Evolutionary conservation across 2,797 vertebrate genomes (phyloP).

Genomic region (Fundulus diaphanus): DNA sequence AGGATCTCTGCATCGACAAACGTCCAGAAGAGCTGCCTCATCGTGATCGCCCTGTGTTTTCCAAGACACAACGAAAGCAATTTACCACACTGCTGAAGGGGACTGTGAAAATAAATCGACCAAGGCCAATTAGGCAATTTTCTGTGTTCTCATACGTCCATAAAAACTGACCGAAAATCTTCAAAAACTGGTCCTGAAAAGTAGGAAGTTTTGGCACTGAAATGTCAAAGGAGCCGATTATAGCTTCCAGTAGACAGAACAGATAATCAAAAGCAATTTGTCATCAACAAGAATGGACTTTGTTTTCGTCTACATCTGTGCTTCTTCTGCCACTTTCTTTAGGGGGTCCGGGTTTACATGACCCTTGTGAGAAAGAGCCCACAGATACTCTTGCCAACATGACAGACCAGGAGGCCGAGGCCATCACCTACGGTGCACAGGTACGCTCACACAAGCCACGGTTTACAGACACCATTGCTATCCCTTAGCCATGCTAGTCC

Average conservation of each 20-base stretch:
- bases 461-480: conserved; percentile 43
- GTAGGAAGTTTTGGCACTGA: not conserved
- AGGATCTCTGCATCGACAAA: no score
- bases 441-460: conserved; percentile 71
- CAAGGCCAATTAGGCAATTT: no score
- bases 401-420: conserved; percentile 93
- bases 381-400: conserved; percentile 91
- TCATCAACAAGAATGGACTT: conserved; percentile 16
- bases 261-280: not conserved
- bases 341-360: conserved; percentile 96
- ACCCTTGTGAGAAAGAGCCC: conserved; percentile 95
- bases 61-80: not conserved
- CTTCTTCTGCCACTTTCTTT: conserved; percentile 43
- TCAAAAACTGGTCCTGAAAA: not conserved
- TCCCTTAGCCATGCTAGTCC: conserved; percentile 44
- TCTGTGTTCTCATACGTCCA: no score
- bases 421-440: conserved; percentile 95
- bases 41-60: no score
- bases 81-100: not conserved
- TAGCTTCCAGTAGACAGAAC: not conserved
- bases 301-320: conserved; percentile 4
- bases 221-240: not conserved
- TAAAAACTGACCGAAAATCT: not conserved
- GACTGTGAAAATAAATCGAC: not conserved
- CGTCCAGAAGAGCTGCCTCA: no score